Evolutionary conservation across 2,797 vertebrate genomes (phyloP).

Genomic region (Cyclopterus lumpus): DNA sequence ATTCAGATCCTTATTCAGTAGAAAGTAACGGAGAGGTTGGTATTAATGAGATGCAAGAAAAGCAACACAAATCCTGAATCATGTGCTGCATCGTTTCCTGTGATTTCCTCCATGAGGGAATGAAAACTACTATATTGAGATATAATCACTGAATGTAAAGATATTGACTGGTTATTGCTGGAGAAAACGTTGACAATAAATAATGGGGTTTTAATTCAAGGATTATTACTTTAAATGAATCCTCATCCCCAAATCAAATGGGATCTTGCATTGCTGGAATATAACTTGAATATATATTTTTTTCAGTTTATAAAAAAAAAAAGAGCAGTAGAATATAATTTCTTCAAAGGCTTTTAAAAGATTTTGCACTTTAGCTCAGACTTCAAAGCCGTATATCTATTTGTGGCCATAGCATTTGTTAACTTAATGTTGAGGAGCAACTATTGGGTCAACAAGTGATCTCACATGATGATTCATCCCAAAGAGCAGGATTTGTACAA

Average conservation of each 20-base stretch:
- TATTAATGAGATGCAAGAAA: not conserved
- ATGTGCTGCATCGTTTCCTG: not conserved
- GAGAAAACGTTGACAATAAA: not conserved
- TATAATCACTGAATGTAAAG: not conserved
- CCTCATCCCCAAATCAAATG: not conserved
- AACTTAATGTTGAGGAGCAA: not conserved
- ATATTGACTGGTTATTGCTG: not conserved
- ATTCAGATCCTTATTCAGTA: not conserved
- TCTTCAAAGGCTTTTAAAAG: not conserved
- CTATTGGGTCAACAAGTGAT: not conserved
- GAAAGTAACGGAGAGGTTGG: not conserved
- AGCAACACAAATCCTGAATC: not conserved
- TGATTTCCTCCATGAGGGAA: not conserved
- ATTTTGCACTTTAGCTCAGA: not conserved
- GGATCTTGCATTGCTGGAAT: not conserved
- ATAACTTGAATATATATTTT: not conserved
- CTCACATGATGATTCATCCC: slow-evolving; percentile 1
- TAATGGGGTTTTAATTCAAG: not conserved
- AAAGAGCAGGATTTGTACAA: not conserved
- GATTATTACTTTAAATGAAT: not conserved
- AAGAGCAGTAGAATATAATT: not conserved
- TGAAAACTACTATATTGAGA: not conserved
- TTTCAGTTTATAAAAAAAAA: not conserved
- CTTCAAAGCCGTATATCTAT: too few relatives aligned
- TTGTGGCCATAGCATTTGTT: not conserved